Conservation (phyloP, 2,888 invertebrate genomes). For the Molorchus minor region DNA sequence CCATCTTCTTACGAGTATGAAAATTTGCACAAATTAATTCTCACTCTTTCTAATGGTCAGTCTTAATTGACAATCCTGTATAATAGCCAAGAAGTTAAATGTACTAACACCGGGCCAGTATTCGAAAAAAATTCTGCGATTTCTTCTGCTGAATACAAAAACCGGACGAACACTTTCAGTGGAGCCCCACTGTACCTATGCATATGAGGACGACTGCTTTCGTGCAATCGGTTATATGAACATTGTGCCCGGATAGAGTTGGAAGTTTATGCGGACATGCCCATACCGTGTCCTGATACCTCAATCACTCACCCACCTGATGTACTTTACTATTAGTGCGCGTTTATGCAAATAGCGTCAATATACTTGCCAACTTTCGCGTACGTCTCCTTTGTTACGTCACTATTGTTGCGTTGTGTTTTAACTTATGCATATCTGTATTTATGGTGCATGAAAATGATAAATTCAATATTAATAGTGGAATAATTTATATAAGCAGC, state of each 20-base stretch:
- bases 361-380: slow-evolving; percentile 43
- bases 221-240: slow-evolving; percentile 27
- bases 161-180: background rate
- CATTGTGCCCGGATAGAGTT: slow-evolving; percentile 32
- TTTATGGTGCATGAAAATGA: too few species aligned
- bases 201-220: slow-evolving; percentile 10
- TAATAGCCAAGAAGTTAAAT: too few species aligned
- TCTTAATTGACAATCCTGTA: too few species aligned
- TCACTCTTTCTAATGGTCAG: too few species aligned
- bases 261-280: slow-evolving; percentile 55
- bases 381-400: slow-evolving; percentile 18
- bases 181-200: slow-evolving; percentile 11
- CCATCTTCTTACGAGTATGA: too few species aligned
- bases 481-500: too few species aligned
- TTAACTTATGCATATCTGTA: too few species aligned
- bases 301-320: slow-evolving; percentile 61
- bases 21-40: too few species aligned
- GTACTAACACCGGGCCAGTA: too few species aligned
- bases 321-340: slow-evolving; percentile 57
- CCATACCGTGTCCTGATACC: slow-evolving; percentile 60
- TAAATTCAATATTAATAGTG: too few species aligned
- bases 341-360: slow-evolving; percentile 59
- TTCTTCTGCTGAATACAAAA: background rate
- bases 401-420: background rate
- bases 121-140: background rate